A percentile compares a stretch with the other conserved stretches of the same genome.
These are phyloP conservation scores for Diacarnus erythraeanus DNA, from an alignment of 37 sponge, comb jelly and placozoan species.

Conservation along the genomic window DNA sequence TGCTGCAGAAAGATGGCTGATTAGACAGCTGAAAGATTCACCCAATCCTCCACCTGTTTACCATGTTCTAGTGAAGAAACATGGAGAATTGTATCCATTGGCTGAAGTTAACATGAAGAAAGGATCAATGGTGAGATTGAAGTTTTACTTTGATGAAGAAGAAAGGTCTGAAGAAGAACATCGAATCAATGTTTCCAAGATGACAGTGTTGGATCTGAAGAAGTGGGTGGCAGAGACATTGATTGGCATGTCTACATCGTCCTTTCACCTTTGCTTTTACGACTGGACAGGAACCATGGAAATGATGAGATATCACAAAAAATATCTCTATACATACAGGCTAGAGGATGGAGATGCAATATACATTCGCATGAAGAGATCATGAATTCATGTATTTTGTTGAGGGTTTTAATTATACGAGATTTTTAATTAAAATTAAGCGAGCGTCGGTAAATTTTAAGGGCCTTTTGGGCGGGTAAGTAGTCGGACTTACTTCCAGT, in stretches of 20 bases:
- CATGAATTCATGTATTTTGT: too few species aligned
- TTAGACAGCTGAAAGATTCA: constrained; percentile 16
- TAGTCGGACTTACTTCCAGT: too few species aligned
- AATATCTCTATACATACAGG: constrained; percentile 1
- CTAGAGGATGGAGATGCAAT: constrained; percentile 58
- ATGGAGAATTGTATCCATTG: constrained; percentile 44
- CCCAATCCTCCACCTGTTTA: constrained; percentile 17
- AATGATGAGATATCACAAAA: not conserved
- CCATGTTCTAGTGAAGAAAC: constrained; percentile 24
- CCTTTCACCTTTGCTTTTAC: constrained; percentile 11
- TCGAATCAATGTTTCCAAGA: constrained; percentile 12
- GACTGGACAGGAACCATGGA: constrained; percentile 4
- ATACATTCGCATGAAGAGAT: constrained; percentile 22
- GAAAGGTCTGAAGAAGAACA: constrained; percentile 4
- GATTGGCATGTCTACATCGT: constrained; percentile 11
- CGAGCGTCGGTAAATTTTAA: too few species aligned
- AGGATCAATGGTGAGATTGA: not conserved
- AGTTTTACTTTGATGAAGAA: constrained; percentile 33
- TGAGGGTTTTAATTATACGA: too few species aligned
- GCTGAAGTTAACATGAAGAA: constrained; percentile 28
- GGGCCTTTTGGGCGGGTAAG: too few species aligned
- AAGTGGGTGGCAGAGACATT: constrained; percentile 26
- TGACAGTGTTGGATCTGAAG: constrained; percentile 33
- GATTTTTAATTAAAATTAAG: too few species aligned
- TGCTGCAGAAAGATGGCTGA: constrained; percentile 61